Conservation (phyloP, 1,140 invertebrate genomes). For the Wasmannia auropunctata region DNA sequence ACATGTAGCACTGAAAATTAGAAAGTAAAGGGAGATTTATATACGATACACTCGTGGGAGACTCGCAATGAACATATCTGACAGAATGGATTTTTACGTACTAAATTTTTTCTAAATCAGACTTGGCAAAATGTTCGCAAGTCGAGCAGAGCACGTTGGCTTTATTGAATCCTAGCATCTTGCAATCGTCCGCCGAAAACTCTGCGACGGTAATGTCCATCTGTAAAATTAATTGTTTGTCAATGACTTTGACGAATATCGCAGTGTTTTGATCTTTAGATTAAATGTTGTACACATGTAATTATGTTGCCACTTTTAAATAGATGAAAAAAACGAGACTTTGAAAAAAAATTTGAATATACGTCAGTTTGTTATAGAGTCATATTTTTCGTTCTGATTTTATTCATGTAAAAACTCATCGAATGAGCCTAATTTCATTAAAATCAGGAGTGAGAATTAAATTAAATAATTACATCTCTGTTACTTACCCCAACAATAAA, state of each 20-base stretch:
- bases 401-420: no score
- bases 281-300: background rate
- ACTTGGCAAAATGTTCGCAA: constrained; percentile 93
- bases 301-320: background rate
- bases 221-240: constrained; percentile 21
- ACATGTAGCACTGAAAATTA: constrained; percentile 88
- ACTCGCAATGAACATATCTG: background rate
- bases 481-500: background rate
- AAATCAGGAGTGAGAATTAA: no score
- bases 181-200: constrained; percentile 93
- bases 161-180: constrained; percentile 94
- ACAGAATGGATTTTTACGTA: constrained; percentile 78
- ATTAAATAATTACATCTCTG: no score
- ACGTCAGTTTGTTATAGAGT: background rate
- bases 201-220: constrained; percentile 80
- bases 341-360: background rate
- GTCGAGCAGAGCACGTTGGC: constrained; percentile 94
- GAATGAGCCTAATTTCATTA: no score
- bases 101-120: constrained; percentile 89
- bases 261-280: background rate
- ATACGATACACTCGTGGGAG: background rate
- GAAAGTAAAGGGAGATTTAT: background rate
- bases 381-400: no score
- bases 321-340: background rate
- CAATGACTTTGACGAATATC: background rate